A percentile compares a stretch with the other conserved stretches of the same genome.
phyloP scores from a whole-genome alignment of 2,888 invertebrate genomes.

The Andrena haemorrhoa region DNA sequence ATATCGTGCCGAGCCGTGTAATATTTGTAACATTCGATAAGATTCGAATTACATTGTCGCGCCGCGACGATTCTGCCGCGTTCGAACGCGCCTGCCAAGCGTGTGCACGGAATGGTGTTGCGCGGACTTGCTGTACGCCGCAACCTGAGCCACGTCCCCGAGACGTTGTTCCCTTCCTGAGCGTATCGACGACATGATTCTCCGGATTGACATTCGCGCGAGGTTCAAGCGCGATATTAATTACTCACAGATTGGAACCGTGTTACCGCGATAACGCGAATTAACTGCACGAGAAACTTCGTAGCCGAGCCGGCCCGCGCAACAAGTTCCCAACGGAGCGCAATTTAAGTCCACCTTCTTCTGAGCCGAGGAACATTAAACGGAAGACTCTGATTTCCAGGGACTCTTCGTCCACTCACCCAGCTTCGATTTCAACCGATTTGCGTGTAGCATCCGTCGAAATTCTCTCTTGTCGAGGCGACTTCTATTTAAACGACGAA shows the following conservation, averaged over 20 bases:
- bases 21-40: constrained; percentile 36
- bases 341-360: constrained; percentile 16
- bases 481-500: not conserved
- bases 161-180: not conserved
- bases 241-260: not conserved
- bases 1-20: constrained; percentile 17
- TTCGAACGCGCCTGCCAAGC: constrained; percentile 17
- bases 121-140: constrained; percentile 8
- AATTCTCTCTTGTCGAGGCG: not conserved
- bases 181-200: not conserved
- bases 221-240: not conserved
- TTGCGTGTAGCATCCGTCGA: too few relatives aligned
- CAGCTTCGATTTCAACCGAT: constrained; percentile 3
- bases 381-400: constrained; percentile 1
- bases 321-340: constrained; percentile 46
- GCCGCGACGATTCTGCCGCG: constrained; percentile 18
- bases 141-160: constrained; percentile 8
- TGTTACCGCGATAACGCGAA: constrained; percentile 4
- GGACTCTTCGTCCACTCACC: not conserved
- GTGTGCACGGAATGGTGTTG: not conserved
- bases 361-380: constrained; percentile 4
- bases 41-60: constrained; percentile 36
- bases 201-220: not conserved
- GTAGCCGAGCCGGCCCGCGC: constrained; percentile 19
- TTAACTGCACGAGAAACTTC: constrained; percentile 8